phyloP scores from a whole-genome alignment of 2,797 vertebrate genomes.

The Pogonophryne albipinna region DNA sequence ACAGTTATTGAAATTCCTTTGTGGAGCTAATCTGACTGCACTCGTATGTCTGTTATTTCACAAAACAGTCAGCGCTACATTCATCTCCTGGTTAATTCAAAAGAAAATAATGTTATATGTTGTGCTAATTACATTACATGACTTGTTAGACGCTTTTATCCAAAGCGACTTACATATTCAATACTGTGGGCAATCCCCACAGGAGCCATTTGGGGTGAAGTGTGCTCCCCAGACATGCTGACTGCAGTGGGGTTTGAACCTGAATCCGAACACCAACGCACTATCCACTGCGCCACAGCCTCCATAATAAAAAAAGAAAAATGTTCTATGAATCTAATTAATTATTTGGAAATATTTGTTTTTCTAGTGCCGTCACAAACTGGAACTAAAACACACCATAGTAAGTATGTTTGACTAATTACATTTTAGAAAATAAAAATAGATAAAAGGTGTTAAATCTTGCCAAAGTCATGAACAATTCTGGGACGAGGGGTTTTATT shows the following conservation, averaged over 20 bases:
- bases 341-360: constrained; percentile 44
- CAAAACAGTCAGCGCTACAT: constrained; percentile 20
- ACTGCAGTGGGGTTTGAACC: no score
- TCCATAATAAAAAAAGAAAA: background rate
- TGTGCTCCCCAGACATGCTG: no score
- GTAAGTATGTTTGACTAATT: constrained; percentile 60
- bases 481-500: background rate
- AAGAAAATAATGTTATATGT: background rate
- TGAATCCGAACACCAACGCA: no score
- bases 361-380: constrained; percentile 83
- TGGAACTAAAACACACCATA: constrained; percentile 79
- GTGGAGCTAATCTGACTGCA: constrained; percentile 16
- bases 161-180: no score
- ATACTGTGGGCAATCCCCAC: no score
- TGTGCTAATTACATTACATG: no score
- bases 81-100: constrained; percentile 18
- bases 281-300: no score
- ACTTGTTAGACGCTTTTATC: no score
- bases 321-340: constrained; percentile 11
- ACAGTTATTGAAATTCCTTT: constrained; percentile 12
- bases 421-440: background rate
- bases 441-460: no score
- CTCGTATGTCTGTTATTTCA: constrained; percentile 30
- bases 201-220: no score
- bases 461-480: background rate